Evolutionary conservation across 2,113 vertebrate species (phyloP).

Genomic region (Xenopus borealis): DNA sequence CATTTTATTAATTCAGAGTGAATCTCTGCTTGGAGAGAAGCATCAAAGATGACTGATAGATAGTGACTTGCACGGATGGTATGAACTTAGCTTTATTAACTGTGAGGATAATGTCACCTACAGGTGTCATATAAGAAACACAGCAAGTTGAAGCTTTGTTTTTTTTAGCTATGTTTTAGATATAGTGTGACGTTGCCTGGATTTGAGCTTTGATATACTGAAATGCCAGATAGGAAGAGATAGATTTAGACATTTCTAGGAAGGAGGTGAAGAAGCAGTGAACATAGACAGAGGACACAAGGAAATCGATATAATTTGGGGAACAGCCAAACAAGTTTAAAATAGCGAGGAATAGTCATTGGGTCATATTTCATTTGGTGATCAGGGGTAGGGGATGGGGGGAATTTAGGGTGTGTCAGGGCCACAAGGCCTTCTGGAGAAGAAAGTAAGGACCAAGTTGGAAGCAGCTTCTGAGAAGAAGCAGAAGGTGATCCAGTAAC

Average conservation of each 20-base stretch:
- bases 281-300: no score
- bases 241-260: not conserved
- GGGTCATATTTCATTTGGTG: no score
- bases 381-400: no score
- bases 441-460: no score
- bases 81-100: not conserved
- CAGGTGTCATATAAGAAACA: not conserved
- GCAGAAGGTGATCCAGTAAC: no score
- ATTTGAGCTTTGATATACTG: not conserved
- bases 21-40: not conserved
- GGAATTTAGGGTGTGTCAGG: no score
- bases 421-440: no score
- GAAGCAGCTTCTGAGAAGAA: no score
- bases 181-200: not conserved
- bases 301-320: no score
- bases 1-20: not conserved
- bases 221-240: not conserved
- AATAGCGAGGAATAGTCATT: no score
- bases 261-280: no score
- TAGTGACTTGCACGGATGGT: not conserved
- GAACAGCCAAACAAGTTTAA: no score
- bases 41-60: conserved; percentile 1
- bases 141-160: not conserved
- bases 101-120: not conserved
- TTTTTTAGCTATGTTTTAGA: not conserved